Conservation (phyloP, 2,113 vertebrate species). For the Cyanoramphus novaezelandiae region DNA sequence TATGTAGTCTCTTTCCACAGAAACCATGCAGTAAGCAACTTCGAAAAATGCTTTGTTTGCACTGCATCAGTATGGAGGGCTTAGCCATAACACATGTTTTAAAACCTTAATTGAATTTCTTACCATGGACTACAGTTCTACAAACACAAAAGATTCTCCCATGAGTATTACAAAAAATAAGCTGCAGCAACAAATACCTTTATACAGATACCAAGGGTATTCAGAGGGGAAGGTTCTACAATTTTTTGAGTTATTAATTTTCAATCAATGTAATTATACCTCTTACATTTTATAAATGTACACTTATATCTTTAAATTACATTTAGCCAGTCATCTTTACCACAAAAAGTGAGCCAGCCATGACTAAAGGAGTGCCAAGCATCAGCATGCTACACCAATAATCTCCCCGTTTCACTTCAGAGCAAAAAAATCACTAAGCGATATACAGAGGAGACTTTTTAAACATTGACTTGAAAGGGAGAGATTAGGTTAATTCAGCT, state of each 20-base stretch:
- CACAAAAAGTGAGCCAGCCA: background rate
- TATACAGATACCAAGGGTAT: background rate
- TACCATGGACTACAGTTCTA: background rate
- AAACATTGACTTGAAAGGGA: background rate
- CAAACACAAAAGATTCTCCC: background rate
- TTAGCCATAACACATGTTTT: background rate
- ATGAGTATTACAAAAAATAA: background rate
- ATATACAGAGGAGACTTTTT: background rate
- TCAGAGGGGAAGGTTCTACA: background rate
- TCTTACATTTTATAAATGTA: background rate
- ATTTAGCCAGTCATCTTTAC: background rate
- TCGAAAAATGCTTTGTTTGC: slow-evolving; percentile 46
- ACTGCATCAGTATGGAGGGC: background rate
- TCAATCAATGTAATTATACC: background rate
- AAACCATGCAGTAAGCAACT: slow-evolving; percentile 35
- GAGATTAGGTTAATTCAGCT: background rate
- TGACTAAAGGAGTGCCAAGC: background rate
- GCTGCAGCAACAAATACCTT: background rate
- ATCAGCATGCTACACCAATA: background rate
- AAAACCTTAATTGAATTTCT: slow-evolving; percentile 16
- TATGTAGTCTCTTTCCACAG: background rate
- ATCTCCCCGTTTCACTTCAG: background rate
- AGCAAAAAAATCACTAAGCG: background rate
- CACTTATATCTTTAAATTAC: background rate
- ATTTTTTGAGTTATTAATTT: background rate